Conservation (phyloP, 2,888 invertebrate species). For the Ormyrus thymus region DNA sequence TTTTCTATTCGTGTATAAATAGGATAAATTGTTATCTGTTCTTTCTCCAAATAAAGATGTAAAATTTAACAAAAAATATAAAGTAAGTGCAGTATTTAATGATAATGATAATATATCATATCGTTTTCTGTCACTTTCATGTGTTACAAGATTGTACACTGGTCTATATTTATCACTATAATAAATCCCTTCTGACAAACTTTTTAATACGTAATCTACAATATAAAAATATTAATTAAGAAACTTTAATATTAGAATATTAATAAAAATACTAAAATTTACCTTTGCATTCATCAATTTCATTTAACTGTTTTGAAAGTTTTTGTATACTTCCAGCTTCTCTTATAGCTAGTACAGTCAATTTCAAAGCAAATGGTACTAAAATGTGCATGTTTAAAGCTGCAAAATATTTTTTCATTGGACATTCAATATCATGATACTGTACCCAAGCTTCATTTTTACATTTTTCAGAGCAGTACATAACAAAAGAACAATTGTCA, state of each 20-base stretch:
- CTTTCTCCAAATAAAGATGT: conserved; percentile 77
- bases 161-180: conserved; percentile 71
- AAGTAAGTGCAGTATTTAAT: conserved; percentile 78
- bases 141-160: conserved; percentile 80
- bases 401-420: conserved; percentile 80
- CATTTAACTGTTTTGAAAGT: conserved; percentile 70
- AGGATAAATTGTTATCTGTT: conserved; percentile 64
- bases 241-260: conserved; percentile 50
- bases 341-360: conserved; percentile 76
- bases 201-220: conserved; percentile 42
- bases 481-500: conserved; percentile 78
- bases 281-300: conserved; percentile 67
- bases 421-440: conserved; percentile 88
- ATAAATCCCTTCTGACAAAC: too few relatives aligned
- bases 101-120: conserved; percentile 85
- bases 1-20: conserved; percentile 66
- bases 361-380: conserved; percentile 79
- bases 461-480: conserved; percentile 83
- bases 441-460: conserved; percentile 78
- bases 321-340: conserved; percentile 71
- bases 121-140: conserved; percentile 79
- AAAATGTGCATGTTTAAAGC: conserved; percentile 80
- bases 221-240: conserved; percentile 15
- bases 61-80: conserved; percentile 78
- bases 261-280: conserved; percentile 10